Percentiles rank a stretch among this genome's conserved stretches.
Conservation (phyloP, 2,113 vertebrate genomes). For the Apteryx owenii region DNA sequence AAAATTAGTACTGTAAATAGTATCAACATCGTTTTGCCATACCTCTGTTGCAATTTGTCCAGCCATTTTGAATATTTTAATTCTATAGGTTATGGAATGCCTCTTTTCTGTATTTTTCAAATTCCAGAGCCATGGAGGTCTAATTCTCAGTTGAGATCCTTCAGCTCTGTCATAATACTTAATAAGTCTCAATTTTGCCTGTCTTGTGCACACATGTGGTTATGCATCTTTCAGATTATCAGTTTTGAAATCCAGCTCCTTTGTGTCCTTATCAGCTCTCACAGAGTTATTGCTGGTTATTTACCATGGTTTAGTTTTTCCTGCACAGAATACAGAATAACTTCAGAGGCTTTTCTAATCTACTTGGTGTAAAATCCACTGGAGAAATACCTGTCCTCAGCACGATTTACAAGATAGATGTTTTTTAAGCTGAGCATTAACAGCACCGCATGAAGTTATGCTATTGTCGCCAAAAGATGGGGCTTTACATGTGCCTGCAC, state of each 20-base stretch:
- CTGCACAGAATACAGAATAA: neutral
- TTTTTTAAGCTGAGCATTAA: neutral
- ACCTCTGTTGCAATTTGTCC: neutral
- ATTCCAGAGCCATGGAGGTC: neutral
- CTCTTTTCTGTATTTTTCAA: neutral
- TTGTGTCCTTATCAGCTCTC: neutral
- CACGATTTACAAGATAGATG: neutral
- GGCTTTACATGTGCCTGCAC: neutral
- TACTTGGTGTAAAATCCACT: neutral
- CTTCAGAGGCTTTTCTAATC: neutral
- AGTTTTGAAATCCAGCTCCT: neutral
- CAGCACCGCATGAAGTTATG: neutral
- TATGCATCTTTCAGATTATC: neutral
- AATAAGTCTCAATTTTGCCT: neutral
- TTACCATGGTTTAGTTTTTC: neutral
- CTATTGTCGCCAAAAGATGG: neutral
- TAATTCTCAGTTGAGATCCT: neutral
- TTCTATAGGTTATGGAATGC: neutral
- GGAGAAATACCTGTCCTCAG: neutral
- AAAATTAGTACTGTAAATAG: neutral
- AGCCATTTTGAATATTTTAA: neutral
- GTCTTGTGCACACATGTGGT: neutral
- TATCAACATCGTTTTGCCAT: neutral
- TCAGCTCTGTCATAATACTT: neutral
- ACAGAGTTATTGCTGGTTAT: neutral